Percentiles rank a stretch among this genome's conserved stretches.
Evolutionary conservation across 2,797 vertebrate species (phyloP).

Genomic region (Cheirogaleus major): DNA sequence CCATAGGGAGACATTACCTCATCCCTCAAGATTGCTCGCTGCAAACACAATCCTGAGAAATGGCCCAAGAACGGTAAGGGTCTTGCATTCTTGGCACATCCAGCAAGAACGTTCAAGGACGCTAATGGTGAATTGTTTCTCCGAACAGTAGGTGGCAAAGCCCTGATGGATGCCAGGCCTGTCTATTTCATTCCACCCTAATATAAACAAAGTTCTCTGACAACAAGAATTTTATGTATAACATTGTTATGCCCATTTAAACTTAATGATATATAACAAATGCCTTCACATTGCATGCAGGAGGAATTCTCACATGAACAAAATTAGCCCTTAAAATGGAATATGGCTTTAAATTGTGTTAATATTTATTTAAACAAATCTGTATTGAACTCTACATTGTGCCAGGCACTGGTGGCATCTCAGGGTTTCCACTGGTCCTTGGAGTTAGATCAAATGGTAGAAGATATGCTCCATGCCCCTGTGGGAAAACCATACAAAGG

Average conservation of each 20-base stretch:
- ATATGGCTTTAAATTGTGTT: neutral
- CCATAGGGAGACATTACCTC: slow-evolving; percentile 24
- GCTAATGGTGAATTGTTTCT: neutral
- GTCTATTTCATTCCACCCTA: neutral
- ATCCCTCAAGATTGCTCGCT: neutral
- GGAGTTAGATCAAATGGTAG: neutral
- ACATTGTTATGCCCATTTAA: neutral
- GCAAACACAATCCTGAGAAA: slow-evolving; percentile 30
- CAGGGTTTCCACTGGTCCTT: neutral
- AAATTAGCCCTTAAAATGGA: neutral
- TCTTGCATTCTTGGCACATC: slow-evolving; percentile 10
- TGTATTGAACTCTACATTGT: neutral
- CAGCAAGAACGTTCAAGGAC: neutral
- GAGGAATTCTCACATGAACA: neutral
- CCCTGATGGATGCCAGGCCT: neutral
- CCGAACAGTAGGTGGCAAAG: neutral
- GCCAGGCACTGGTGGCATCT: neutral
- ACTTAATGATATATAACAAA: neutral
- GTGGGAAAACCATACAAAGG: neutral
- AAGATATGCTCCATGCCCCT: neutral
- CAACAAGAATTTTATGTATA: neutral
- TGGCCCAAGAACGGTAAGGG: neutral
- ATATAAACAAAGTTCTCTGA: neutral
- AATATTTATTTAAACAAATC: neutral
- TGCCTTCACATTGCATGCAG: neutral